These are phyloP conservation scores for Gambusia affinis DNA, from an alignment of 2,113 vertebrate species.

Conservation along the genomic window DNA sequence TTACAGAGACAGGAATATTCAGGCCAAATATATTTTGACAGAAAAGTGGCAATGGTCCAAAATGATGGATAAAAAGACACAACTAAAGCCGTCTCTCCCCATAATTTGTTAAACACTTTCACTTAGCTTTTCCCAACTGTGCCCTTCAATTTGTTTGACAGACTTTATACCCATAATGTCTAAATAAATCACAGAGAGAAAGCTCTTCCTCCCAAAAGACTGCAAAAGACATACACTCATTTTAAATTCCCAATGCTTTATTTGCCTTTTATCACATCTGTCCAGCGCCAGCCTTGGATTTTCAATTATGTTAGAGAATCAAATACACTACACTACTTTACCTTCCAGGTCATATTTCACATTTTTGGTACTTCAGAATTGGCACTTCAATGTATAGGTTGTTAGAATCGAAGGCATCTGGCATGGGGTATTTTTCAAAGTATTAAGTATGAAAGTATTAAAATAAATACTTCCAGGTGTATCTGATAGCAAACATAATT, in stretches of 20 bases:
- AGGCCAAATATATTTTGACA: conserved; percentile 62
- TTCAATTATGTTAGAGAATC: background rate
- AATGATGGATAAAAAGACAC: conserved; percentile 51
- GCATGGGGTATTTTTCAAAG: too few species aligned
- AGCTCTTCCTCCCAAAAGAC: conserved; percentile 9
- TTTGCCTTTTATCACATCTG: conserved; percentile 21
- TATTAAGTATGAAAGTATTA: background rate
- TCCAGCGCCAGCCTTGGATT: background rate
- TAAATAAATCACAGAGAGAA: conserved; percentile 49
- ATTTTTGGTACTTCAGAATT: background rate
- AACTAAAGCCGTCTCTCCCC: conserved; percentile 42
- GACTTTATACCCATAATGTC: conserved; percentile 51
- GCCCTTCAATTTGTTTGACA: conserved; percentile 65
- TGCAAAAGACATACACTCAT: conserved; percentile 9
- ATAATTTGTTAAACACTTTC: conserved; percentile 69
- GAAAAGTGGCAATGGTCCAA: conserved; percentile 54
- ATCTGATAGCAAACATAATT: too few species aligned
- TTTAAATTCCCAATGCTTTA: conserved; percentile 19
- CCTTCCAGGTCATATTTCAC: background rate
- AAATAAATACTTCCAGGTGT: background rate
- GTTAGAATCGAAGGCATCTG: too few species aligned
- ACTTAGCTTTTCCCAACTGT: conserved; percentile 51
- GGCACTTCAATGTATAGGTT: too few species aligned
- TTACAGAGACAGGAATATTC: conserved; percentile 40
- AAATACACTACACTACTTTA: conserved; percentile 1